A percentile compares a stretch with the other conserved stretches of the same genome.
Conservation (phyloP, 2,888 invertebrate species). For the Anarsia innoxiella region DNA sequence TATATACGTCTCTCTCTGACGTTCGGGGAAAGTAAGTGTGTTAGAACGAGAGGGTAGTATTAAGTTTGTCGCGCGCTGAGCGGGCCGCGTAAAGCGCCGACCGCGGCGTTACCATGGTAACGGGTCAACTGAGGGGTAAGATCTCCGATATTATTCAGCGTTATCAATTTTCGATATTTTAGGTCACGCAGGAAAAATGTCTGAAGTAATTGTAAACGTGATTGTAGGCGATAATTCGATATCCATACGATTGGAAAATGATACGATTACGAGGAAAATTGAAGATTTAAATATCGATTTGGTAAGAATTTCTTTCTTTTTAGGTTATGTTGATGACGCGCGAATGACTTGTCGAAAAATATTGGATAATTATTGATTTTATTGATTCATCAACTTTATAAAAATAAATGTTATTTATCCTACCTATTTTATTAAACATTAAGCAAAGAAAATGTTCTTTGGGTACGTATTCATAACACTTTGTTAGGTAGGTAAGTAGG, state of each 20-base stretch:
- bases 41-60: conserved; percentile 30
- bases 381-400: too few relatives aligned
- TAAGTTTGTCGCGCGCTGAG: conserved; percentile 16
- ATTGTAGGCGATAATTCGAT: conserved; percentile 31
- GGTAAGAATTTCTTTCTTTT: conserved; percentile 36
- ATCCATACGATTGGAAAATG: conserved; percentile 29
- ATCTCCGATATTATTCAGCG: conserved; percentile 56
- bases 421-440: too few relatives aligned
- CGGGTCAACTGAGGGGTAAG: conserved; percentile 56
- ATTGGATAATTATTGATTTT: too few relatives aligned
- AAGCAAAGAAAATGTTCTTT: too few relatives aligned
- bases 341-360: too few relatives aligned
- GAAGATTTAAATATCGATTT: conserved; percentile 43
- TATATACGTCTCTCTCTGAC: conserved; percentile 32
- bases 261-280: conserved; percentile 20
- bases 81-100: conserved; percentile 35
- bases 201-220: conserved; percentile 41
- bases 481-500: too few relatives aligned
- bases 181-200: conserved; percentile 36
- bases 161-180: conserved; percentile 64
- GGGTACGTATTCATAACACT: too few relatives aligned
- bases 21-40: conserved; percentile 14
- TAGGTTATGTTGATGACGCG: not conserved
- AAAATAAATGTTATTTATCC: too few relatives aligned
- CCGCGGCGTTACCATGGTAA: conserved; percentile 57